Conservation (phyloP, 2,888 invertebrate genomes). For the Chalcis sispes region DNA sequence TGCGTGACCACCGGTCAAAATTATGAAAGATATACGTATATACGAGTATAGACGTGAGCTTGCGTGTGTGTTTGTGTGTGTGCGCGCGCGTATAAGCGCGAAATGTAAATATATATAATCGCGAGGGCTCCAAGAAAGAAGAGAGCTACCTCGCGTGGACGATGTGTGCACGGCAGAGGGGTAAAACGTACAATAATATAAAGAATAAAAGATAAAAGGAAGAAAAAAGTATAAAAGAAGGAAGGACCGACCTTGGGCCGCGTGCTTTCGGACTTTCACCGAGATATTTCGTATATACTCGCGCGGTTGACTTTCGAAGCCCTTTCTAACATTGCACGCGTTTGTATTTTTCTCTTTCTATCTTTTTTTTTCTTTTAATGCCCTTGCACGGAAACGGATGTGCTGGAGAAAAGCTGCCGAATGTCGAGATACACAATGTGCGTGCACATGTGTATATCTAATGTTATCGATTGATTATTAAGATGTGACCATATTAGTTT, state of each 20-base stretch:
- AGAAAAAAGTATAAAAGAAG: slow-evolving; percentile 10
- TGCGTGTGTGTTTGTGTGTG: slow-evolving; percentile 57
- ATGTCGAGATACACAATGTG: background rate
- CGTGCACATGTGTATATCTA: background rate
- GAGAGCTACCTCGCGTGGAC: too few relatives aligned
- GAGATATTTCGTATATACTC: too few relatives aligned
- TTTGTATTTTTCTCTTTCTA: background rate
- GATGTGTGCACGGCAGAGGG: background rate
- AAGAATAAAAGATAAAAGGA: background rate
- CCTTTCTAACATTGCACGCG: background rate
- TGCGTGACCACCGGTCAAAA: slow-evolving; percentile 73
- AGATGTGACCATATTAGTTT: background rate
- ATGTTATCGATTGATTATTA: slow-evolving; percentile 2
- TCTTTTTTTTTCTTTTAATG: too few relatives aligned
- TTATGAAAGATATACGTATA: slow-evolving; percentile 70
- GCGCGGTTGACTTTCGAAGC: background rate
- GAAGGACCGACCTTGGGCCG: slow-evolving; percentile 25
- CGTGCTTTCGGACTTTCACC: background rate
- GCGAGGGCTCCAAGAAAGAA: too few relatives aligned
- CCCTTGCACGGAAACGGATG: too few relatives aligned
- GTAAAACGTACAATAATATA: background rate
- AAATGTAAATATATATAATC: slow-evolving; percentile 44
- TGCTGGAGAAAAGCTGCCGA: background rate
- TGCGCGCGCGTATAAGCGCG: slow-evolving; percentile 6
- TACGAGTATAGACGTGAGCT: slow-evolving; percentile 55